Evolutionary conservation across 2,888 invertebrate genomes (phyloP), one percentile per base, ranked within the genome.

Genomic region (Saturnia japonica): DNA sequence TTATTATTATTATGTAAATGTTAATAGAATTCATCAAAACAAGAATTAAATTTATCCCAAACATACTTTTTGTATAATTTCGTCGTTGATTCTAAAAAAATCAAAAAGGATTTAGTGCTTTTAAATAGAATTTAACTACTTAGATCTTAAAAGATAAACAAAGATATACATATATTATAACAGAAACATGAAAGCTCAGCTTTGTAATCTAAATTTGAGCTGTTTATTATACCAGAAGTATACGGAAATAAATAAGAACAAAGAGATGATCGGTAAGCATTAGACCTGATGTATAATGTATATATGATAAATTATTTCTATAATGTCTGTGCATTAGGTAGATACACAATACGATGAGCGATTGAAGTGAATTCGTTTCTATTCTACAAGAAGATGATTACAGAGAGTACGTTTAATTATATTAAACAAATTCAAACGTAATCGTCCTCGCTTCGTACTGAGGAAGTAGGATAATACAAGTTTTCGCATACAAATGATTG

Each of bases 401-500:
- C 25, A 60, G 22, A 60, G 14, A 14, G 57, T 47, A 51, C n/a
- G 47, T 22, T 34, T 22, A 34, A 45, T 51, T 47, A 45, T 62
- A 47, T 47, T 47, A 62, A 68, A 22, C 28, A 51, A 40, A 60
- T 71, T 68, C 47, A 22, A 60, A 28, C 34, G 57, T 25, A 60
- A 42, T 42, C 40, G 68, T 45, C 47, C 68, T 70, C 28, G 68
- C 64, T 47, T 40, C 25, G 68, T 54, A 68, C 60, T 51, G 64
- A 51, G 77, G 77, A 79, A 79, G 75, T 80, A 78, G 75, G 78
- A 79, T 77, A 79, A 80, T 80, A 78, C 74, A 77, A 73, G 77
- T 79, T 84, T 85, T 85, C 83, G 82, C 78, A 82, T 86, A 81
- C 79, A 80, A 83, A 81, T 82, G 70, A 78, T 74, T 75, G 75